These are phyloP conservation scores for Eristalis pertinax DNA, from an alignment of 2,888 invertebrate species.

Conservation along the genomic window DNA sequence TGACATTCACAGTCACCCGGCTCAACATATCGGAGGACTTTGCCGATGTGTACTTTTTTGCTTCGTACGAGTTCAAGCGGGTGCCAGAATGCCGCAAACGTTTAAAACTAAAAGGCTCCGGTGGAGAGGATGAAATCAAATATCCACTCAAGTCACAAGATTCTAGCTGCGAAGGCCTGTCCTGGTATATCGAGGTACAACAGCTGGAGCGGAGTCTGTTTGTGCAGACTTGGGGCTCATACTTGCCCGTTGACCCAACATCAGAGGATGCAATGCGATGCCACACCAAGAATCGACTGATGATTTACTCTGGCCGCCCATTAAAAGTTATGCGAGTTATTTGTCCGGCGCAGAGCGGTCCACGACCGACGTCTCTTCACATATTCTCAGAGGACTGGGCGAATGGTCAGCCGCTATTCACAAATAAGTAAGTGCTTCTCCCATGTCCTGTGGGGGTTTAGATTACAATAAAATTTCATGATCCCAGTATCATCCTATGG, in stretches of 20 bases:
- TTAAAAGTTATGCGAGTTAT: slow-evolving; percentile 84
- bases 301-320: slow-evolving; percentile 90
- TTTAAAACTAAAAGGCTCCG: slow-evolving; percentile 85
- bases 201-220: slow-evolving; percentile 91
- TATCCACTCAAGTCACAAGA: slow-evolving; percentile 85
- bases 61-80: slow-evolving; percentile 86
- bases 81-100: slow-evolving; percentile 86
- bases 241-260: slow-evolving; percentile 85
- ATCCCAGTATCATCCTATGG: slow-evolving; percentile 37
- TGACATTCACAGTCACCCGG: slow-evolving; percentile 88
- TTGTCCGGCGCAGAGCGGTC: slow-evolving; percentile 88
- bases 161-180: slow-evolving; percentile 82
- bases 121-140: slow-evolving; percentile 86
- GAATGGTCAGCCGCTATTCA: slow-evolving; percentile 79
- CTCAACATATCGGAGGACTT: slow-evolving; percentile 91
- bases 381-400: slow-evolving; percentile 91
- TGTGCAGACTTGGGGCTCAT: slow-evolving; percentile 91
- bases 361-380: slow-evolving; percentile 87
- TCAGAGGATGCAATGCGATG: slow-evolving; percentile 86
- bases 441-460: slow-evolving; percentile 54
- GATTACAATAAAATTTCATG: slow-evolving; percentile 66
- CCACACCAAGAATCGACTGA: slow-evolving; percentile 89
- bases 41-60: slow-evolving; percentile 90
- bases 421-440: slow-evolving; percentile 79
- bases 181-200: slow-evolving; percentile 91